Conservation (phyloP, 2,797 vertebrate genomes). For the Tragopan temminckii region DNA sequence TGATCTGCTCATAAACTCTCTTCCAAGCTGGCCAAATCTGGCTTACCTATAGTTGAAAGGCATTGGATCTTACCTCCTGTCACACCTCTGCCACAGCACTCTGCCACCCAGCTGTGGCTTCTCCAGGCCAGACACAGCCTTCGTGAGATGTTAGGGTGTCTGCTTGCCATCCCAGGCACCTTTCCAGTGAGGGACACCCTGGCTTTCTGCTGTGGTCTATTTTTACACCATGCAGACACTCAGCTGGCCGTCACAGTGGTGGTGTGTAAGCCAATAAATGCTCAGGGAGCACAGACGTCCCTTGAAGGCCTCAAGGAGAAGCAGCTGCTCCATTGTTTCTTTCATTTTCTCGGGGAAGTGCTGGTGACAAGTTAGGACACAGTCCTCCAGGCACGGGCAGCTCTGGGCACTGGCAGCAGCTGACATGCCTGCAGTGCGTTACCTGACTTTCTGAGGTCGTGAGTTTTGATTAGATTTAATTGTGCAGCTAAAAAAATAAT, state of each 20-base stretch:
- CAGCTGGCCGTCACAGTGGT: neutral
- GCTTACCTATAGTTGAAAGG: neutral
- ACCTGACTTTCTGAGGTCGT: neutral
- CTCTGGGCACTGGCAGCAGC: neutral
- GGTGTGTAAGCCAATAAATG: neutral
- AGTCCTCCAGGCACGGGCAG: neutral
- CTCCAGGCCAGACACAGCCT: neutral
- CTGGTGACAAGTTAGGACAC: accelerated
- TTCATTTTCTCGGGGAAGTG: neutral
- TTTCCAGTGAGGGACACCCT: accelerated
- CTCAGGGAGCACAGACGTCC: neutral
- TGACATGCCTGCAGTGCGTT: neutral
- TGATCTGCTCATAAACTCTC: neutral
- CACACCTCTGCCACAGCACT: neutral
- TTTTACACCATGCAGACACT: neutral
- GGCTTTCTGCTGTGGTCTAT: accelerated
- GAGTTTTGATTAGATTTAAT: neutral
- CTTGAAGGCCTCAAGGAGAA: neutral
- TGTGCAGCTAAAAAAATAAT: neutral
- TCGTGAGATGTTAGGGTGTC: accelerated
- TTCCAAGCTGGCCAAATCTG: neutral
- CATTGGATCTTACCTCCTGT: neutral
- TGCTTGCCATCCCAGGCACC: neutral
- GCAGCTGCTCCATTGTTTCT: neutral
- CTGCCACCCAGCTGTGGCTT: accelerated